phyloP scores from a whole-genome alignment of 2,888 invertebrate species.

The Lydus trimaculatus region DNA sequence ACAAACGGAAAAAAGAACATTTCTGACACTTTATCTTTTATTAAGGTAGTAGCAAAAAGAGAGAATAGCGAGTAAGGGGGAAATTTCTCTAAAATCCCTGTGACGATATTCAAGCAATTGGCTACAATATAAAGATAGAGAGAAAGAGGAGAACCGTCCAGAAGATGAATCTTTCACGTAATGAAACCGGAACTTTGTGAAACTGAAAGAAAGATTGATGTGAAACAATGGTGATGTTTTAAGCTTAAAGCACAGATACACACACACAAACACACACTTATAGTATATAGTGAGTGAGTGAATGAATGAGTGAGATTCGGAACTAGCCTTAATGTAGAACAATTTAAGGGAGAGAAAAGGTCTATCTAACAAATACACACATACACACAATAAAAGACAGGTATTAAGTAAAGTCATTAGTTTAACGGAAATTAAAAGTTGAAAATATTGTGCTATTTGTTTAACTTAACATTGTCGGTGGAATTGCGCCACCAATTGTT shows the following conservation, averaged over 20 bases:
- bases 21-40: slow-evolving; percentile 10
- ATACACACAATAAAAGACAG: slow-evolving; percentile 39
- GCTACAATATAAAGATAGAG: slow-evolving; percentile 17
- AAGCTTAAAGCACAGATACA: slow-evolving; percentile 24
- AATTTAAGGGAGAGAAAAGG: slow-evolving; percentile 17
- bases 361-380: slow-evolving; percentile 13
- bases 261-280: no score
- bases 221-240: slow-evolving; percentile 39
- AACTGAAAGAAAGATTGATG: slow-evolving; percentile 52
- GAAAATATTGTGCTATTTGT: slow-evolving; percentile 49
- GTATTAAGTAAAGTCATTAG: slow-evolving; percentile 52
- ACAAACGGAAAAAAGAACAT: background rate
- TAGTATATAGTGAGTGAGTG: no score
- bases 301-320: background rate
- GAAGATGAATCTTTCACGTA: slow-evolving; percentile 56
- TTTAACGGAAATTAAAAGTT: slow-evolving; percentile 54
- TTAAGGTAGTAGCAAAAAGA: slow-evolving; percentile 10
- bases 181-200: slow-evolving; percentile 54
- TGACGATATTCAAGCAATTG: slow-evolving; percentile 22
- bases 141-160: slow-evolving; percentile 32
- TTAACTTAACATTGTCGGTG: slow-evolving; percentile 37
- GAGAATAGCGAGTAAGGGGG: background rate
- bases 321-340: slow-evolving; percentile 21
- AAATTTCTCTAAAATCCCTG: slow-evolving; percentile 13
- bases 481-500: slow-evolving; percentile 8